Base-by-base conservation (phyloP, 2,888 invertebrate species). In the Tetramorium bicarinatum region DNA sequence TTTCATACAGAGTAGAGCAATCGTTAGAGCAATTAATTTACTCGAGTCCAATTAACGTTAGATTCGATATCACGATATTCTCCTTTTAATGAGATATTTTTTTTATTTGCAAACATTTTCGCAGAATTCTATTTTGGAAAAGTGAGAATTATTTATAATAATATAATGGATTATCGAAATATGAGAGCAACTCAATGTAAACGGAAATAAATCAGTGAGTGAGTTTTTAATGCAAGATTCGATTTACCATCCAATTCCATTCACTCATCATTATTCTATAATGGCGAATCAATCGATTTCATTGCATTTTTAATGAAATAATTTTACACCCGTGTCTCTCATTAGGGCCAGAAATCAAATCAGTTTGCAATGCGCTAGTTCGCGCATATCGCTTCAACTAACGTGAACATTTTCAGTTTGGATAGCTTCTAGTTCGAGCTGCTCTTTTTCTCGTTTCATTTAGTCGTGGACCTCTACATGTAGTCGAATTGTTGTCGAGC, bases 401-500 rank as follows among this genome's bases (percentile, higher is more conserved):
- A 38, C 18, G 18, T 29, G 29, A 75, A 59, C 59, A 59, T 74
- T 74, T 80, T 25, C n/a, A 21, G 2, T 54, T 34, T 2, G 7
- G 15, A 21, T 77, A n/a, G 44, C 29, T 13, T 52, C 66, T 56
- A n/a, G 9, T 9, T 34, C 54, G 44, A n/a, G 13, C 66, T 38
- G 25, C 54, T 44, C 56, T 67, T 69, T 69, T 59, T 76, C 66
- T 80, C 72, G 64, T 76, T 81, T 84, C 76, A 74, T 82, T 82
- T 81, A 80, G 47, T 38, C 44, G 66, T 41, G 72, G 41, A 82
- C 49, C 41, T 41, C 72, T 52, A 75, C 77, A 44, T 74, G 56
- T 62, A 71, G 76, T 47, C 81, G 90, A 86, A 72, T 87, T 85
- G 84, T 82, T 83, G 84, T 83, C 71, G 82, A 84, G 94, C 94